A percentile compares a stretch with the other conserved stretches of the same genome.
Evolutionary conservation across 1,140 invertebrate species (phyloP).

Genomic region (Euura lappo): DNA sequence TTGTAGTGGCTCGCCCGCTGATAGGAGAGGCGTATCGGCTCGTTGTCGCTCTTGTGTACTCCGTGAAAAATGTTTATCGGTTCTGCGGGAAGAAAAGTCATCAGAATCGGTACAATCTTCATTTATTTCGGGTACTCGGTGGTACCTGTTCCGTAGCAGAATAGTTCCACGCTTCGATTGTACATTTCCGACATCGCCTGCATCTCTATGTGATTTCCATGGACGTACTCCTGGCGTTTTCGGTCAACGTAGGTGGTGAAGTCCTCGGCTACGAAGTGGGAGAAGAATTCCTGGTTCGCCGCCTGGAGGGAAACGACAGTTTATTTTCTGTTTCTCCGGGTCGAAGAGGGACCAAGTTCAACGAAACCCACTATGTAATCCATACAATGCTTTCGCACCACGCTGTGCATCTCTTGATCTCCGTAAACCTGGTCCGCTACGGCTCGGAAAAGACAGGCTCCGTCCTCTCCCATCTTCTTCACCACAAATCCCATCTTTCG

Average conservation of each 20-base stretch:
- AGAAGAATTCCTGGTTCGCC: constrained; percentile 89
- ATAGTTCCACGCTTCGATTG: constrained; percentile 91
- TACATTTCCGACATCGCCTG: constrained; percentile 94
- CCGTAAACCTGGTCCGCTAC: constrained; percentile 94
- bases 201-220: constrained; percentile 95
- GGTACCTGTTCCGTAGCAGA: constrained; percentile 80
- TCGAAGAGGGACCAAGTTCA: not conserved
- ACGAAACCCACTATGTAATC: constrained; percentile 84
- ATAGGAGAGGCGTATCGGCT: constrained; percentile 89
- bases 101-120: constrained; percentile 20
- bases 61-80: constrained; percentile 93
- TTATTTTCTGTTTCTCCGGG: not conserved
- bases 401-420: constrained; percentile 90
- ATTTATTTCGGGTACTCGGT: constrained; percentile 21
- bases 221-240: constrained; percentile 79
- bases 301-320: constrained; percentile 57
- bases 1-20: constrained; percentile 92
- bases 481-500: constrained; percentile 79
- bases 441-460: constrained; percentile 91
- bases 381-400: constrained; percentile 87
- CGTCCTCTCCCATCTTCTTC: constrained; percentile 91
- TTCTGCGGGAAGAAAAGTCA: constrained; percentile 59
- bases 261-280: constrained; percentile 93
- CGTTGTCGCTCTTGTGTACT: constrained; percentile 74
- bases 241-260: constrained; percentile 86